Evolutionary conservation across 1,140 invertebrate species (phyloP), one percentile per base, ranked within the genome.

Genomic region (Meloidogyne exigua): DNA sequence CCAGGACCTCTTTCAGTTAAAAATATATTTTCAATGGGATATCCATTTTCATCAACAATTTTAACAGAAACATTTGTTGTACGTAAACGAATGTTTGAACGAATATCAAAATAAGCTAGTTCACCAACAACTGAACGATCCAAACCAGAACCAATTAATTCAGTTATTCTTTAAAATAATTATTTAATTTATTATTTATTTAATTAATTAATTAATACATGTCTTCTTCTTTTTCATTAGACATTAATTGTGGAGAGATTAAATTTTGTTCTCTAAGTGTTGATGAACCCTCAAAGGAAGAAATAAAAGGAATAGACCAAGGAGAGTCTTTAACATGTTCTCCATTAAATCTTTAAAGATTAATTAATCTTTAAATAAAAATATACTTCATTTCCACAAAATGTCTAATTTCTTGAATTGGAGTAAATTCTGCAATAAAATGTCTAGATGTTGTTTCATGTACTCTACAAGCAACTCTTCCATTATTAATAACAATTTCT

Each of bases 401-500:
- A 89, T 96, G 94, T 28, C 91, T 91, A 26, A 93, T 91, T 13
- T 92, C 90, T 84, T 94, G 92, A 83, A 94, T 92, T 0, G 95
- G 94, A 44, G 94, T 93, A 87, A 97, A 97, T 2, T 93, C 92
- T 18, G 94, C 95, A 26, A 93, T 90, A 89, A 90, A 93, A 75
- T 75, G 26, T 42, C 66, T 75, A 49, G 92, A 93, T 63, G 94
- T 94, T n/a, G 95, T 90, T 80, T 94, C 94, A 83, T 93, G 91
- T 0, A 98, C 95, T 75, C 93, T 94, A 83, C 94, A 96, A 0
- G 94, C 94, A 18, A 98, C 95, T 72, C 94, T 91, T 12, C 95
- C 94, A 65, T 94, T 94, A 88, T 97, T 96, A 0, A 99, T 95
- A 72, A 97, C 90, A 76, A 98, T 94, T 88, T 98, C 96, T 79